phyloP scores from a whole-genome alignment of 1,140 invertebrate species.

The Drosophila varians region DNA sequence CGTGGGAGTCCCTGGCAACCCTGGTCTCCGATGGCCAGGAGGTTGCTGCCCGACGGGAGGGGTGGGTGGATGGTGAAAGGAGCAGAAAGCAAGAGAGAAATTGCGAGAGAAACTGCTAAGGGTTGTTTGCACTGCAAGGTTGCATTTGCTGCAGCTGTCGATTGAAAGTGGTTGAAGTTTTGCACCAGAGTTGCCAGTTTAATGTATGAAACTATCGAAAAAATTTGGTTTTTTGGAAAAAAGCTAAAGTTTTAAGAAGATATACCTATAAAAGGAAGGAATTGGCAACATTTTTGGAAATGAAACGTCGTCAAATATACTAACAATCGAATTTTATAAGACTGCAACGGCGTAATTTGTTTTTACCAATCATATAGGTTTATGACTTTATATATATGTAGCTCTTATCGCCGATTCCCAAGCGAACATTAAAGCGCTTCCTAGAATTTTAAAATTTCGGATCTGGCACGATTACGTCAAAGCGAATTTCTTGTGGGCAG shows the following conservation, averaged over 20 bases:
- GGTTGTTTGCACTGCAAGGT: conserved; percentile 62
- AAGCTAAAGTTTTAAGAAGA: too few species aligned
- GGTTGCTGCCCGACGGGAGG: conserved; percentile 3
- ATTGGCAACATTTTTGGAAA: too few species aligned
- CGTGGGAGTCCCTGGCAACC: conserved; percentile 1
- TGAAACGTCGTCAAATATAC: too few species aligned
- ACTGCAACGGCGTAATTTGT: background rate
- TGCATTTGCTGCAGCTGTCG: conserved; percentile 65
- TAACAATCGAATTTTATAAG: background rate
- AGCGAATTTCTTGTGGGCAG: background rate
- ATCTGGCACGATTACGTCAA: background rate
- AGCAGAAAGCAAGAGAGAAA: background rate
- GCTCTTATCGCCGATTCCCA: background rate
- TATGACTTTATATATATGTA: background rate
- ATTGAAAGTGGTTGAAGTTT: conserved; percentile 37
- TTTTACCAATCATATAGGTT: background rate
- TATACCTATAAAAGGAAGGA: too few species aligned
- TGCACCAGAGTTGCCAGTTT: conserved; percentile 43
- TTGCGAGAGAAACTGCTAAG: conserved; percentile 13
- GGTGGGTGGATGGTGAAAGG: background rate
- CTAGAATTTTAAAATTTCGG: background rate
- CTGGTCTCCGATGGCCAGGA: conserved; percentile 4
- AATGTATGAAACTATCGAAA: background rate
- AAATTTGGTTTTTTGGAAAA: background rate
- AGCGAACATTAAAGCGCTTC: background rate